A percentile compares a stretch with the other conserved stretches of the same genome.
These are phyloP conservation scores for Argyrosomus japonicus DNA, from an alignment of 2,113 vertebrate genomes.

Conservation along the genomic window DNA sequence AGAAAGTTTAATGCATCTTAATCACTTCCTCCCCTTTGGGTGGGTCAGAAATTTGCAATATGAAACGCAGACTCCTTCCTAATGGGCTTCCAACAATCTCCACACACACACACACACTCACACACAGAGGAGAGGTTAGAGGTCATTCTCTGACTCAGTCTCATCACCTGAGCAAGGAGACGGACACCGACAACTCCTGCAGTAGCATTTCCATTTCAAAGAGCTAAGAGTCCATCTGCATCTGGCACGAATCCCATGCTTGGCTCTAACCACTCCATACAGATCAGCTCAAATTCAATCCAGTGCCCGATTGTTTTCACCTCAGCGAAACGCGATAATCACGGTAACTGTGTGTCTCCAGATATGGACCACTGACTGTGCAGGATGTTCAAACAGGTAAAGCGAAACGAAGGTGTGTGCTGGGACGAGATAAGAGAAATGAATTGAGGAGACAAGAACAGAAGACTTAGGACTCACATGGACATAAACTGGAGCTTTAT, in stretches of 20 bases:
- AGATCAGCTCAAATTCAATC: conserved; percentile 14
- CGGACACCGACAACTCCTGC: conserved; percentile 46
- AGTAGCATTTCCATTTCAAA: conserved; percentile 73
- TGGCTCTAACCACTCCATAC: conserved; percentile 1
- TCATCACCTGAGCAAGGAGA: conserved; percentile 55
- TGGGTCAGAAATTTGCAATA: conserved; percentile 2
- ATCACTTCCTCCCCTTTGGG: conserved; percentile 31
- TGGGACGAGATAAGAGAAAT: neutral
- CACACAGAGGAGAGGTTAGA: conserved; percentile 28
- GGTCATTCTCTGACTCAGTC: conserved; percentile 50
- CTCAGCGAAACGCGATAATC: conserved; percentile 7
- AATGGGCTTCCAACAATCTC: neutral
- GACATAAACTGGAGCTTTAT: neutral
- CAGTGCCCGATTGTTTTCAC: neutral
- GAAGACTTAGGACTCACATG: neutral
- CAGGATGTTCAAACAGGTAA: neutral
- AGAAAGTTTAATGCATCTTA: conserved; percentile 17
- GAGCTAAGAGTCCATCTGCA: conserved; percentile 49
- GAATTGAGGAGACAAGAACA: neutral
- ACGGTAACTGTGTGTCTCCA: conserved; percentile 1
- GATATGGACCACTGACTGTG: neutral
- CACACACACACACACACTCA: neutral
- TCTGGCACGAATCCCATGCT: conserved; percentile 40
- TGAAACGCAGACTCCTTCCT: conserved; percentile 2
- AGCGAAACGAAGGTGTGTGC: neutral